Evolutionary conservation across 2,113 vertebrate genomes (phyloP), one percentile per base, ranked within the genome.

Genomic region (Haemorhous mexicanus): DNA sequence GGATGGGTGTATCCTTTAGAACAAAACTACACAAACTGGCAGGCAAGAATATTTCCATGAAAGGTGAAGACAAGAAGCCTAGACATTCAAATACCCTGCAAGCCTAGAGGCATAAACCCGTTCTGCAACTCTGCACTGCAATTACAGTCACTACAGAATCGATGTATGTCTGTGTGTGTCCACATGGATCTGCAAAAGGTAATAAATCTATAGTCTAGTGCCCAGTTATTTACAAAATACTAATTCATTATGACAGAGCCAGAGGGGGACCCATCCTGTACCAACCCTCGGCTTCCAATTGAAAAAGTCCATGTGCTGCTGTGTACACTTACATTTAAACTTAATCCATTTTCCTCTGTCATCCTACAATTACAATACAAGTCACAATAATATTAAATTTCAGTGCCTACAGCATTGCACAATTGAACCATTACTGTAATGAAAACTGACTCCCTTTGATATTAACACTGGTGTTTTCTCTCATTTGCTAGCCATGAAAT

Each of bases 351-450:
- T 97, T 84, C 93, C 92, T 97, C 95, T 96, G 96, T 97, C 96
- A 95, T 96, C 94, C 89, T 94, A 97, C 97, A 98, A 97, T 97
- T 97, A 97, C 94, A 93, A 81, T 95, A 94, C 22, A 94, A 97
- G 95, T 97, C 96, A 97, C 96, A 96, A 97, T 97, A 96, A 97
- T 98, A 98, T 98, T 98, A 97, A 86, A 97, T 98, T 98, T 97
- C 97, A 97, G 93, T 96, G 97, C 95, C 96, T 94, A 95, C 90
- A 94, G 89, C 78, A 83, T 76, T 87, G 92, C 93, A 97, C 97
- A 97, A 97, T 44, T 95, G 97, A 97, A 96, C 84, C 87, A 97
- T 95, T 95, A 95, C 94, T 95, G 86, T 93, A 94, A 97, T 93
- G 97, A 97, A 98, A 98, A 93, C 89, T 41, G 93, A 98, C 79